Evolutionary conservation across 2,113 vertebrate species (phyloP), one percentile per base, ranked within the genome.

Genomic region (Eretmodus cyanostictus): DNA sequence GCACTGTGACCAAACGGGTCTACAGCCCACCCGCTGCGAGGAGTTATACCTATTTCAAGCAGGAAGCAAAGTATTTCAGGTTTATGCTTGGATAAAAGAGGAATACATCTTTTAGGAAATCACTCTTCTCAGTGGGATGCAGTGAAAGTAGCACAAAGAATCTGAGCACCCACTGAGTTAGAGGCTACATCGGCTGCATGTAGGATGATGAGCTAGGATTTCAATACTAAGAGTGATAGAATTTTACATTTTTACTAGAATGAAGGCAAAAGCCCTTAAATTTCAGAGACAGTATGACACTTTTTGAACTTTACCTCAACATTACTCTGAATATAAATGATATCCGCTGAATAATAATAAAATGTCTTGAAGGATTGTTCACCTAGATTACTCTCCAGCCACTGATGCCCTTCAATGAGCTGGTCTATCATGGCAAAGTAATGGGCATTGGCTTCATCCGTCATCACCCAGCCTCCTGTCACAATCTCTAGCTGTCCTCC

Each of bases 401-500:
- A 99, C 95, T 99, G 98, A 89, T 99, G 99, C 1, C 99, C 99
- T 92, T 99, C 98, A 0, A 99, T 99, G 91, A 99, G 97, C 95
- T 99, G 99, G 95, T 99, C 99, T 1, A 99, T 97, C 97, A 99
- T 97, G 17, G 98, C 98, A 1, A 99, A 99, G 93, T 99, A 99
- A 90, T 99, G 99, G 89, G 95, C 97, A 55, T 97, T 99, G 89
- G 99, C 99, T 94, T 99, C 99, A 1, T 99, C 99, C 0, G 98
- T 97, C 99, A 99, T 99, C 81, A 99, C 99, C 99, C 99, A 99
- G 83, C 99, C 99, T 2, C 99, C 99, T 0, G 98, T 99, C 24
- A 97, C 98, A 36, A 99, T 98, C 96, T 99, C 99, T 47, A 99
- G 95, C 95, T 99, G 99, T 81, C 98, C 99, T 0, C 94, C 97